Evolutionary conservation across 2,888 invertebrate genomes (phyloP).

Genomic region (Eupithecia vulgata): DNA sequence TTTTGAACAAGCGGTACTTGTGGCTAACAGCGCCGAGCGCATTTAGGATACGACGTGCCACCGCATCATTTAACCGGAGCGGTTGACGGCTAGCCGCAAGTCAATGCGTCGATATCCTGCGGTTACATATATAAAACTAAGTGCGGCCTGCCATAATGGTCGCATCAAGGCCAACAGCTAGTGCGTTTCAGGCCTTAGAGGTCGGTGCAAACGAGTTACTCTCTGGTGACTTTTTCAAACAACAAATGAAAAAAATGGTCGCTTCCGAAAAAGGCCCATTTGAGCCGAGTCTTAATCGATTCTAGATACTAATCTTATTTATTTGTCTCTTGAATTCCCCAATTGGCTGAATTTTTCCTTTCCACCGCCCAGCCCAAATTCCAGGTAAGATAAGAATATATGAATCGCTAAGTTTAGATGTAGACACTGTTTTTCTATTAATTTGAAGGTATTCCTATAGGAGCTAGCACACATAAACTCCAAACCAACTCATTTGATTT

Average conservation of each 20-base stretch:
- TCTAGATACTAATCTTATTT: slow-evolving; percentile 2
- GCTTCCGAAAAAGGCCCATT: not conserved
- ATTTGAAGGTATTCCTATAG: not conserved
- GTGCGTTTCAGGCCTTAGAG: too few species aligned
- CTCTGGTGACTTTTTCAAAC: not conserved
- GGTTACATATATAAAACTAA: too few species aligned
- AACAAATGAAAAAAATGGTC: not conserved
- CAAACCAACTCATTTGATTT: slow-evolving; percentile 5
- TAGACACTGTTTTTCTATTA: not conserved
- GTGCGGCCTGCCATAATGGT: too few species aligned
- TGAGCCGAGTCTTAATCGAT: not conserved
- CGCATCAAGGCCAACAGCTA: too few species aligned
- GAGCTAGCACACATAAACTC: not conserved
- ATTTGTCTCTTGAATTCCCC: not conserved
- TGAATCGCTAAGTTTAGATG: not conserved
- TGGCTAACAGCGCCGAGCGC: too few species aligned
- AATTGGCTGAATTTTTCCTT: not conserved
- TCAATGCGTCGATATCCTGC: too few species aligned
- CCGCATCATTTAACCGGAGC: too few species aligned
- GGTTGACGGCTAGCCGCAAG: too few species aligned
- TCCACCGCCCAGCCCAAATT: not conserved
- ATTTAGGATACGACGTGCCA: too few species aligned
- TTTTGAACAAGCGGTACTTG: too few species aligned
- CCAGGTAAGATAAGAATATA: slow-evolving; percentile 7
- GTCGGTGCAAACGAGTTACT: not conserved